Evolutionary conservation across 2,113 vertebrate genomes (phyloP).

Genomic region (Notechis scutatus): DNA sequence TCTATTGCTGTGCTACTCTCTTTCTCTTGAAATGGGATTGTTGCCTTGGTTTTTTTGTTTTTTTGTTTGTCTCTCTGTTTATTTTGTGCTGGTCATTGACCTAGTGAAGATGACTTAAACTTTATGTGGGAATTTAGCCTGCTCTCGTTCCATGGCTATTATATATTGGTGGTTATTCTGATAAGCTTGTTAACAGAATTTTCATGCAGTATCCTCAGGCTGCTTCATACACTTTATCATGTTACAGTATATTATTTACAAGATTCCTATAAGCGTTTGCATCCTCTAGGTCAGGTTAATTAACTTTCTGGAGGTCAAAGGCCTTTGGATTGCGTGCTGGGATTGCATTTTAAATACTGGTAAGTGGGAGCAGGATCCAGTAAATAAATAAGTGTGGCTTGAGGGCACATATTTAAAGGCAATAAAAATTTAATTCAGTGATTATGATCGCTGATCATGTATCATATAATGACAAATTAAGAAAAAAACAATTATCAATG

Average conservation of each 20-base stretch:
- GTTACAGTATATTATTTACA: background rate
- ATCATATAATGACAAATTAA: background rate
- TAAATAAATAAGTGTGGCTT: background rate
- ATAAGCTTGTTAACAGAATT: background rate
- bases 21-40: background rate
- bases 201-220: background rate
- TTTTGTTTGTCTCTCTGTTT: background rate
- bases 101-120: background rate
- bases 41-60: background rate
- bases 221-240: background rate
- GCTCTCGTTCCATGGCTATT: background rate
- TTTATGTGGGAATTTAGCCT: background rate
- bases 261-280: background rate
- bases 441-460: background rate
- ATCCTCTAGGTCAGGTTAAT: background rate
- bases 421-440: background rate
- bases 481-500: background rate
- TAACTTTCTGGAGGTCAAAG: background rate
- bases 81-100: background rate
- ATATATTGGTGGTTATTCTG: background rate
- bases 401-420: background rate
- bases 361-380: background rate
- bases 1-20: background rate
- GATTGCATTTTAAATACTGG: background rate
- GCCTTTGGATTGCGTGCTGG: background rate